Percentiles rank a stretch among this genome's conserved stretches.
phyloP scores from a whole-genome alignment of 1,140 invertebrate genomes.

The Rhysida immarginata region DNA sequence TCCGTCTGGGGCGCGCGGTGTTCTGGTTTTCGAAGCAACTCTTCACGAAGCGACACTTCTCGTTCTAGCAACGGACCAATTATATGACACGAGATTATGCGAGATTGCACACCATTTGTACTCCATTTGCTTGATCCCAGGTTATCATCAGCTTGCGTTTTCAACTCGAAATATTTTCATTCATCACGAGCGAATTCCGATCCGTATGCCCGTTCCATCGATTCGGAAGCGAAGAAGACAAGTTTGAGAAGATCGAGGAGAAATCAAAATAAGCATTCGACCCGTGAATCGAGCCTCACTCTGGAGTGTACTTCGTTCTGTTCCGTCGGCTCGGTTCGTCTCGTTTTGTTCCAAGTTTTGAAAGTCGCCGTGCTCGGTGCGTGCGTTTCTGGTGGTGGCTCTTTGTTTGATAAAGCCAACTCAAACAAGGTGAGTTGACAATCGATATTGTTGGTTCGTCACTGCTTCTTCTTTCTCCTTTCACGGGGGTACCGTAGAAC shows the following conservation, averaged over 20 bases:
- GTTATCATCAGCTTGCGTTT: too few species aligned
- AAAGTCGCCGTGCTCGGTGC: background rate
- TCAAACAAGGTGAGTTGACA: slow-evolving; percentile 9
- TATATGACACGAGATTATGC: slow-evolving; percentile 9
- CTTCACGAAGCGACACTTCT: slow-evolving; percentile 2
- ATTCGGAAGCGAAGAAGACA: background rate
- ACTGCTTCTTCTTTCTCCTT: background rate
- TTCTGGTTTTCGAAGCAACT: too few species aligned
- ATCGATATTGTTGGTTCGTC: background rate
- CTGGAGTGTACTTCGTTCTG: too few species aligned
- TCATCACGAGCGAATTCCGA: background rate
- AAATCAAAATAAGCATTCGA: background rate
- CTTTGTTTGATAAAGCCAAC: slow-evolving; percentile 9
- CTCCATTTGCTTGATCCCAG: slow-evolving; percentile 7
- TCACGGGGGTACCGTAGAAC: background rate
- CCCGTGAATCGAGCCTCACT: too few species aligned
- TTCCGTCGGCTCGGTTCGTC: too few species aligned
- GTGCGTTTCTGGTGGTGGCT: background rate
- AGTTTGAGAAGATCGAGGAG: background rate
- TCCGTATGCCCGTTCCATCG: background rate
- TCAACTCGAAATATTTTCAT: slow-evolving; percentile 6
- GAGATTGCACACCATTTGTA: slow-evolving; percentile 10
- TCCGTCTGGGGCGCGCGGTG: too few species aligned
- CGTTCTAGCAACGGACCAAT: slow-evolving; percentile 7
- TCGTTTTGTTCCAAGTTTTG: slow-evolving; percentile 3